Evolutionary conservation across 2,797 vertebrate species (phyloP), one percentile per base, ranked within the genome.

Genomic region (Sebastes iracundus): DNA sequence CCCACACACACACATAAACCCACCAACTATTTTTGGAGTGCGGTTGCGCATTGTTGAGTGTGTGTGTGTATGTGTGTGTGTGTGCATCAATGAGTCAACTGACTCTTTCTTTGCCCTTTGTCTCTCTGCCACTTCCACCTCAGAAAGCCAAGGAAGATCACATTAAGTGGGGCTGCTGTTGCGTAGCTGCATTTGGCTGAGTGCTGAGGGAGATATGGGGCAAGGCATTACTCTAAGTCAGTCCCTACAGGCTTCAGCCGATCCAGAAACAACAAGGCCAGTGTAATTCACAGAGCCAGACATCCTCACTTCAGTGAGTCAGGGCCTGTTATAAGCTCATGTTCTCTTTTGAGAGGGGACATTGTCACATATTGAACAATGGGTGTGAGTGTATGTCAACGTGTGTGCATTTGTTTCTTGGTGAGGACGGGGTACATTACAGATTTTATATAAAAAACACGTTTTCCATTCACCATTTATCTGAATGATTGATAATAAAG

Each of bases 181-280:
- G 90, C 88, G 81, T 89, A 80, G 91, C 93, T 94, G 88, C 90
- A 93, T 92, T 93, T 93, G 92, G 93, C 85, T 91, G 91, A 93
- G 90, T 92, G 92, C 91, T 93, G 91, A 87, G 92, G 90, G 91
- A 93, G 94, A 93, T 93, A 90, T 90, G 91, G 94, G 88, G 87
- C 92, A 91, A 88, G 88, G 93, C 93, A 92, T 93, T 94, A 92
- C 93, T 93, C 91, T 93, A 92, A 93, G 90, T 93, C 93, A 91
- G 93, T 93, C 93, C 91, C 93, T 72, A 89, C 91, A 93, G 93
- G 87, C 92, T 91, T 85, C 87, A 88, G 91, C 92, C 88, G 59
- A 92, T 92, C 89, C 93, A 92, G 86, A 94, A 93, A 94, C 93
- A 94, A 94, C 93, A 93, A 92, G 92, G 90, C 93, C 90, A 88